Base-by-base conservation (phyloP, 2,113 vertebrate species). In the Equus quagga region DNA sequence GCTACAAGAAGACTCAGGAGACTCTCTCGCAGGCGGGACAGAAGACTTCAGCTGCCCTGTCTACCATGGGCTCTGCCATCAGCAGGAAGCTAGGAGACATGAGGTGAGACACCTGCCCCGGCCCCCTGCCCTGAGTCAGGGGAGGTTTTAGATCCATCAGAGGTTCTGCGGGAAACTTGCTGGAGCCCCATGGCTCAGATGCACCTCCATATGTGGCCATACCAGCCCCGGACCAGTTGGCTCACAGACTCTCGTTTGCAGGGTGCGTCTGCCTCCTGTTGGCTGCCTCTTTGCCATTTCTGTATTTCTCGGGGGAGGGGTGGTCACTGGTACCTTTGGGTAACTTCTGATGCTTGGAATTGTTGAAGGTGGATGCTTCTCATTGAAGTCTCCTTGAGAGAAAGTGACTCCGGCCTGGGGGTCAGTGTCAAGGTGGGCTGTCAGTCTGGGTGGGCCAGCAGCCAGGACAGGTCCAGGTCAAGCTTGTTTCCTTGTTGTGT, bases 1-100 rank as follows among this genome's bases (percentile, higher is more conserved):
- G 99, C 96, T 99, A 99, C 64, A 99, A 99, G 99, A 99, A 99
- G 99, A 99, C 99, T 96, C 99, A 99, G 98, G 99, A 99, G 98
- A 99, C 99, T 1, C 99, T 99, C 36, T 99, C 99, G 72, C 99
- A 99, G 98, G 99, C 99, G 0, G 99, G 99, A 81, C 99, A 99
- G 99, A 99, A 99, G 99, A 99, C 99, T 31, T 99, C 99, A 7
- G 99, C 99, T 33, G 99, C 99, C 70, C 97, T 99, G 94, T 99
- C 98, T 98, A 99, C 99, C 0, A 85, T 99, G 98, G 99, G 99
- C 73, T 99, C 99, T 18, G 99, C 99, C 97, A 99, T 99, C 98
- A 99, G 98, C 98, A 99, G 98, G 98, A 99, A 98, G 79, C 98
- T 99, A 82, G 99, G 99, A 28, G 99, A 99, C 98, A 99, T 99